A percentile compares a stretch with the other conserved stretches of the same genome.
These are phyloP conservation scores for Heteromormyrus szaboi DNA, from an alignment of 2,797 vertebrate genomes.

Conservation along the genomic window DNA sequence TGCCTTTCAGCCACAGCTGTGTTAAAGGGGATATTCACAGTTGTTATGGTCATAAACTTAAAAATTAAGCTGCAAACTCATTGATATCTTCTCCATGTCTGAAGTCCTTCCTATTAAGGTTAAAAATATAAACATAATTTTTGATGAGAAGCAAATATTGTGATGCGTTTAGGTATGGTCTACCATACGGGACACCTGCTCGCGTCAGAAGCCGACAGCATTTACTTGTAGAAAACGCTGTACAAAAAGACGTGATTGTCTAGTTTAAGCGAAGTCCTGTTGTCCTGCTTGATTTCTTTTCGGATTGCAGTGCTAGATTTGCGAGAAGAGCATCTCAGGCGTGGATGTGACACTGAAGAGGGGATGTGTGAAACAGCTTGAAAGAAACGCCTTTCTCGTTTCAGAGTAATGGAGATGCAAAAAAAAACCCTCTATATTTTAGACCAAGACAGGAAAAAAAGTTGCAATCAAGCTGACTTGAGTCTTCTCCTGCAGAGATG, in stretches of 20 bases:
- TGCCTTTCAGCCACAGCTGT: not conserved
- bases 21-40: not conserved
- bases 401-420: constrained; percentile 24
- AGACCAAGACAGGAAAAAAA: constrained; percentile 24
- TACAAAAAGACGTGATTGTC: not conserved
- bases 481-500: constrained; percentile 41
- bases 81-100: not conserved
- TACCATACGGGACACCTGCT: not conserved
- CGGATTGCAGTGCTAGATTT: constrained; percentile 34
- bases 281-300: constrained; percentile 3
- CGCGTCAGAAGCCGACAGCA: not conserved
- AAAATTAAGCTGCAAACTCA: not conserved
- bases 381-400: constrained; percentile 24
- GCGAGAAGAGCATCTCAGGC: constrained; percentile 34
- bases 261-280: not conserved
- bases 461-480: constrained; percentile 25
- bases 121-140: not conserved
- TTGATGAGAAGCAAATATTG: not conserved
- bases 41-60: not conserved
- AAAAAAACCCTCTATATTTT: constrained; percentile 10
- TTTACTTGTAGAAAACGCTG: not conserved
- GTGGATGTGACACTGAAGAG: constrained; percentile 30
- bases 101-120: not conserved
- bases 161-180: not conserved
- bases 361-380: constrained; percentile 32